These are phyloP conservation scores for Hemistola chrysoprasaria DNA, from an alignment of 2,888 invertebrate genomes.

Conservation along the genomic window DNA sequence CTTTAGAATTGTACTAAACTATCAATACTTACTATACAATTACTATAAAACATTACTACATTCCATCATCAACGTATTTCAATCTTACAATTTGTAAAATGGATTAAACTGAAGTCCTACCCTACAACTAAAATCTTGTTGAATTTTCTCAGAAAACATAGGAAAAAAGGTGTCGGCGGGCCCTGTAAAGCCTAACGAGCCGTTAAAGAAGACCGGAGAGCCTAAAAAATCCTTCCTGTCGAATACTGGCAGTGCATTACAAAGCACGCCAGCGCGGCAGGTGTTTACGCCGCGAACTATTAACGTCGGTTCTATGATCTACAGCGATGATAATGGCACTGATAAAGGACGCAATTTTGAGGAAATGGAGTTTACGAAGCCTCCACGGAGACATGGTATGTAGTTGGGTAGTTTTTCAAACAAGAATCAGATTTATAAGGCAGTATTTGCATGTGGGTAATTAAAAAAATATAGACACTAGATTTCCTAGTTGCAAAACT, in stretches of 20 bases:
- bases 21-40: not conserved
- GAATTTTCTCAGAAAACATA: constrained; percentile 55
- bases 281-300: constrained; percentile 58
- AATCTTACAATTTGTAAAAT: not conserved
- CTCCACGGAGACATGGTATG: constrained; percentile 55
- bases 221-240: constrained; percentile 65
- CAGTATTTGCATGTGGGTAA: too few species aligned
- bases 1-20: too few species aligned
- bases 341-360: constrained; percentile 42
- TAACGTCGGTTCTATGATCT: constrained; percentile 62
- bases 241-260: constrained; percentile 63
- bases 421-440: too few species aligned
- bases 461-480: too few species aligned
- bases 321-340: constrained; percentile 47
- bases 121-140: too few species aligned
- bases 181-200: constrained; percentile 64
- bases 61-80: not conserved
- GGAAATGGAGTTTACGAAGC: constrained; percentile 64
- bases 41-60: not conserved
- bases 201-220: constrained; percentile 56
- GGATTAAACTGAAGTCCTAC: not conserved
- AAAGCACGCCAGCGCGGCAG: constrained; percentile 57
- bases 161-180: constrained; percentile 58
- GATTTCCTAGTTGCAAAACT: too few species aligned
- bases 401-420: not conserved